Evolutionary conservation across 1,140 invertebrate species (phyloP), one percentile per base, ranked within the genome.

Genomic region (Lasaia peninsularis): DNA sequence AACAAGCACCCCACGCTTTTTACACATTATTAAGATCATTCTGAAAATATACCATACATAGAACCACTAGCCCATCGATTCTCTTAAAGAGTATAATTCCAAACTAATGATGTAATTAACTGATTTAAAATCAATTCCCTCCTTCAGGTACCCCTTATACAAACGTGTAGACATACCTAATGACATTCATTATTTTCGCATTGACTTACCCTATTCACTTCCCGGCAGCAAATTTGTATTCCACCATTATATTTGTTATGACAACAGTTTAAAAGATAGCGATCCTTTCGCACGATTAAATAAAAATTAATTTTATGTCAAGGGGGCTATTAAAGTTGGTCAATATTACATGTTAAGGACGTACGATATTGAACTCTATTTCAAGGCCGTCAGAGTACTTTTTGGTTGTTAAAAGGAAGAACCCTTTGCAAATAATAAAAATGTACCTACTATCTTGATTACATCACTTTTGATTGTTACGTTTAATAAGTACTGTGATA

Each of bases 171-270:
- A 12, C 10, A 48, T 48, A n/a, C n/a, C n/a, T n/a, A 48, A 48
- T 24, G 21, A 48, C 44, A 48, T 48, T 48, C 44, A 48, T 48
- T 48, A 48, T 48, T 48, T 48, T 48, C 44, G 44, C 44, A 48
- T 48, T 20, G 44, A 16, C 20, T 48, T 48, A 18, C 37, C 37
- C 37, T 16, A 9, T 9, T 40, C 2, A 40, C 14, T 48, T 20
- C 40, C 40, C 20, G 40, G 16, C 40, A 48, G 20, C 18, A 48
- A 48, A 48, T 48, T 48, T 20, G n/a, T 48, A 48, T 20, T 48
- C 40, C 40, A 18, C 40, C 40, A 48, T 48, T 48, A 48, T 18
- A 48, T 48, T 20, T 48, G 40, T 48, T 48, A 48, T 48, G 40
- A 48, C 40, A 48, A 48, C 40, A 48, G 40, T 48, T 48, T 48